Conservation (phyloP, 2,888 invertebrate species). For the Synergus gifuensis region DNA sequence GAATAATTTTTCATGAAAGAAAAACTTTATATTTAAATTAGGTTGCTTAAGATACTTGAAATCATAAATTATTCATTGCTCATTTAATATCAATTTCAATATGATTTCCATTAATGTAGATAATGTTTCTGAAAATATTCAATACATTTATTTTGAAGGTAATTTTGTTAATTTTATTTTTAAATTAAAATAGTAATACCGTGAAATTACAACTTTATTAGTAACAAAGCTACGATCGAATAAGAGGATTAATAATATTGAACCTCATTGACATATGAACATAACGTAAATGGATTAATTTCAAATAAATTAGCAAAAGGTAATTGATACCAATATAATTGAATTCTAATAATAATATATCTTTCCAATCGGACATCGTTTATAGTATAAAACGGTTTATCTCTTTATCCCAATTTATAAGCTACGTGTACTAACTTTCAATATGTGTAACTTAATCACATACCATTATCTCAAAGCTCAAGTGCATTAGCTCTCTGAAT, state of each 20-base stretch:
- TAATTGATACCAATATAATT: neutral
- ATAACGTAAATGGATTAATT: too few species aligned
- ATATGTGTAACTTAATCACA: constrained; percentile 4
- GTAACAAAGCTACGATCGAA: too few species aligned
- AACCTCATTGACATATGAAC: neutral
- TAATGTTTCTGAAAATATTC: too few species aligned
- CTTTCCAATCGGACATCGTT: neutral
- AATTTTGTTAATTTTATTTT: too few species aligned
- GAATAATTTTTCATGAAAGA: too few species aligned
- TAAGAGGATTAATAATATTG: neutral
- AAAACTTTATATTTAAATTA: too few species aligned
- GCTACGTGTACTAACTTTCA: constrained; percentile 13
- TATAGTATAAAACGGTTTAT: neutral
- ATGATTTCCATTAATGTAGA: too few species aligned
- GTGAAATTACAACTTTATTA: too few species aligned
- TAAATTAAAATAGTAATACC: too few species aligned
- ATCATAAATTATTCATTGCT: neutral
- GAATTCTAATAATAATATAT: neutral
- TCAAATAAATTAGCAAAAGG: neutral
- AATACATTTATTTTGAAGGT: too few species aligned
- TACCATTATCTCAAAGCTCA: constrained; percentile 16
- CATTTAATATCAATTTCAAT: too few species aligned
- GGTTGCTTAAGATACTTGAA: neutral
- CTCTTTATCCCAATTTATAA: constrained; percentile 13
- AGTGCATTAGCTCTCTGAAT: neutral